A percentile compares a stretch with the other conserved stretches of the same genome.
phyloP scores from a whole-genome alignment of 2,797 vertebrate species.

The Phataginus tricuspis region DNA sequence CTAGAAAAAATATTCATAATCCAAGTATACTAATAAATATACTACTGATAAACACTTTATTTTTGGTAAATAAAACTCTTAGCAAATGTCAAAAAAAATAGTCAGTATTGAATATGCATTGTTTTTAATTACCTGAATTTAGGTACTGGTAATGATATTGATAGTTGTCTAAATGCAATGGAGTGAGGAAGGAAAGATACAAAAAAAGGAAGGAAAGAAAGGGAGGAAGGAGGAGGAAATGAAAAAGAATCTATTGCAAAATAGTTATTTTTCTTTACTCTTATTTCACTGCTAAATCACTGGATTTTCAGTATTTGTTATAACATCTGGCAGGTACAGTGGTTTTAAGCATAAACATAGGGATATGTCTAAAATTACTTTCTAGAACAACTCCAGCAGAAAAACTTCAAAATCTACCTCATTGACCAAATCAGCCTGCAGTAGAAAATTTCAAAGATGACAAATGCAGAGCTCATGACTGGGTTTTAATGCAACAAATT shows the following conservation, averaged over 20 bases:
- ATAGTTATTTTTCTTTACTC: neutral
- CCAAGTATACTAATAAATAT: neutral
- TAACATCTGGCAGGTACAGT: neutral
- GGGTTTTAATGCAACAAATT: neutral
- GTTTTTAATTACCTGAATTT: neutral
- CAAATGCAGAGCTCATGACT: neutral
- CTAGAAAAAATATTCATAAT: neutral
- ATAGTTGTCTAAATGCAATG: neutral
- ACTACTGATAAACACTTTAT: neutral
- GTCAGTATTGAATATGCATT: neutral
- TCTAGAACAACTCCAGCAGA: neutral
- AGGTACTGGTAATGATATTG: constrained; percentile 48
- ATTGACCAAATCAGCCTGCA: neutral
- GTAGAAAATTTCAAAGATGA: neutral
- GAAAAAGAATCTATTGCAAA: neutral
- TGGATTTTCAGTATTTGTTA: neutral
- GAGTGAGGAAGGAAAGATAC: neutral
- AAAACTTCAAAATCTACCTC: neutral
- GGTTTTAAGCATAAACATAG: neutral
- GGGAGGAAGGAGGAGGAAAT: neutral
- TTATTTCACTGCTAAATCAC: neutral
- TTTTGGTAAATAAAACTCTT: neutral
- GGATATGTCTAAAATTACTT: neutral
- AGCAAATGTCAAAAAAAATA: neutral
- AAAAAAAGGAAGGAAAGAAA: neutral